Base-by-base conservation (phyloP, 30 jellyfish, hydroid and myxozoan species). In the Sanderia malayensis region DNA sequence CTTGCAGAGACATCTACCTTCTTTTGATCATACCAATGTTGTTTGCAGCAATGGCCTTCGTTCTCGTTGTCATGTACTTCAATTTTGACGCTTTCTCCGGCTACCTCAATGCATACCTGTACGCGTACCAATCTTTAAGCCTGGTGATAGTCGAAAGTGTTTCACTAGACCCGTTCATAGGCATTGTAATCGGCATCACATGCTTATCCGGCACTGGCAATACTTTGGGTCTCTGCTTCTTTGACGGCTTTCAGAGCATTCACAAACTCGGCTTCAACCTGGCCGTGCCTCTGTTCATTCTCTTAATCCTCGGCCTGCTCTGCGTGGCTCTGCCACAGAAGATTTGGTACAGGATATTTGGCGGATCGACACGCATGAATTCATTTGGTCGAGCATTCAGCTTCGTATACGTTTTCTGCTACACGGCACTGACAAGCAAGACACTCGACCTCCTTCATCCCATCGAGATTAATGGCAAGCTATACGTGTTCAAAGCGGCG, bases 331-430 rank as follows among this genome's bases (percentile, higher is more conserved):
- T 83, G 27, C 86, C 97, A 4, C 77, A 71, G 19, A 63, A 58
- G 29, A 27, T 61, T 11, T 62, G 87, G 95, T 61, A 32, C 30
- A 76, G 77, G 63, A 25, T 76, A 44, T 84, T 90, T 67, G 34
- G 73, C 20, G 52, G 67, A 6, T n/a, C 74, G 10, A 33, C 60
- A 19, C 94, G 92, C 3, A 28, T 58, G 65, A 57, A 71, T 21
- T 90, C 97, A 2, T 90, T 82, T 83, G 97, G 97, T 8, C 60
- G 97, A 33, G 95, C 97, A 8, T 69, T 90, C 18, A 83, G 95
- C 61, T 90, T 90, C 76, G 97, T 90, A 17, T 74, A 70, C 25
- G 95, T 88, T 1, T 73, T 66, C 28, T 76, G 83, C 30, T 90
- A 82, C 76, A 67, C 95, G n/a, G 79, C 93, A 11, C 57, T 81